These are phyloP conservation scores for Pseudolaguvia tuberculata DNA, from an alignment of 2,113 vertebrate species.

Conservation along the genomic window DNA sequence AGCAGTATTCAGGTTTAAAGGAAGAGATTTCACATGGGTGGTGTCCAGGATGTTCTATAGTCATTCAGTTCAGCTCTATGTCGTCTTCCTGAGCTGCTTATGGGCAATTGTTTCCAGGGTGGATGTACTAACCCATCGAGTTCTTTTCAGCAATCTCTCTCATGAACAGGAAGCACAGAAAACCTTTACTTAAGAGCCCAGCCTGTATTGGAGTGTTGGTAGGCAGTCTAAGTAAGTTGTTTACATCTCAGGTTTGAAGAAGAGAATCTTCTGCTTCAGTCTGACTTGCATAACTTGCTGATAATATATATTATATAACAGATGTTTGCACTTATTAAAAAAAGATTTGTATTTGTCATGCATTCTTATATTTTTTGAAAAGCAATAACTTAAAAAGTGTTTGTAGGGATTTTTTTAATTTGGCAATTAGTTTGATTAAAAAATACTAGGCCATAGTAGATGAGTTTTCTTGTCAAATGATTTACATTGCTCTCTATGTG, in stretches of 20 bases:
- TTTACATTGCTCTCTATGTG: background rate
- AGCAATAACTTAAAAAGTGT: too few species aligned
- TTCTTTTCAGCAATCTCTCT: conserved; percentile 3
- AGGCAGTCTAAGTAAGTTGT: conserved; percentile 17
- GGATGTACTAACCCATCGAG: conserved; percentile 23
- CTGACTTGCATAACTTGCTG: background rate
- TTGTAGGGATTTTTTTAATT: too few species aligned
- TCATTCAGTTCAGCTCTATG: background rate
- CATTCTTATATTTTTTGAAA: too few species aligned
- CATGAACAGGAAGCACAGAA: conserved; percentile 49
- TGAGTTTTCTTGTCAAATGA: conserved; percentile 2
- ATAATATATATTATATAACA: background rate
- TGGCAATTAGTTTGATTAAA: conserved; percentile 12
- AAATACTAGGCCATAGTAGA: conserved; percentile 4
- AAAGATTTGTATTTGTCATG: background rate
- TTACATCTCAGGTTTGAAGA: conserved; percentile 6
- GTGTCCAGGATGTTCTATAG: conserved; percentile 19
- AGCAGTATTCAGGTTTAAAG: background rate
- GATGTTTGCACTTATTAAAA: background rate
- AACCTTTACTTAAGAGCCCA: conserved; percentile 11
- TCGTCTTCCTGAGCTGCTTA: conserved; percentile 3
- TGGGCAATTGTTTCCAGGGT: conserved; percentile 33
- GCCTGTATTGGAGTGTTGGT: conserved; percentile 25
- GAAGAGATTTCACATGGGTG: conserved; percentile 1
- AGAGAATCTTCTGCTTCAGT: background rate